Evolutionary conservation across 2,888 invertebrate genomes (phyloP).

Genomic region (Tetanocera ferruginea): DNA sequence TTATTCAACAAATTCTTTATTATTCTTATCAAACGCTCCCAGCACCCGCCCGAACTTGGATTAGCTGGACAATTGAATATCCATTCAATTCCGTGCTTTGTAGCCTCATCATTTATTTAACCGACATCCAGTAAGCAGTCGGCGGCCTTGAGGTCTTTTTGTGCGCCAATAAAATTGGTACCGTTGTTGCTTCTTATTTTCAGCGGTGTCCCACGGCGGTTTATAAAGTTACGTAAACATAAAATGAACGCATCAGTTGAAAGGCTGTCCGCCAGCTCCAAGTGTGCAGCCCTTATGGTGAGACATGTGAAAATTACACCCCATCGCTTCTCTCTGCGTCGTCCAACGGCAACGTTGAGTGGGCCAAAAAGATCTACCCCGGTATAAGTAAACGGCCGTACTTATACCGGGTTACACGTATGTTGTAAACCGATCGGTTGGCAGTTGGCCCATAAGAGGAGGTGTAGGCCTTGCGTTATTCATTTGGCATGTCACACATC

Average conservation of each 20-base stretch:
- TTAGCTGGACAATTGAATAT: too few species aligned
- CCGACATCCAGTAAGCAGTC: slow-evolving; percentile 11
- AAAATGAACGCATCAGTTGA: slow-evolving; percentile 42
- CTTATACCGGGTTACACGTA: too few species aligned
- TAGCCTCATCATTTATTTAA: slow-evolving; percentile 11
- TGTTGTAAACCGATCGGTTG: slow-evolving; percentile 39
- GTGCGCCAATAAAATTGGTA: slow-evolving; percentile 40
- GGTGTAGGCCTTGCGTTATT: slow-evolving; percentile 31
- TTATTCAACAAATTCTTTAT: slow-evolving; percentile 36
- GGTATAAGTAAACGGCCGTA: slow-evolving; percentile 42
- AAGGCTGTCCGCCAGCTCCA: slow-evolving; percentile 35
- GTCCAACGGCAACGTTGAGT: too few species aligned
- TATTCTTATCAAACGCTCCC: slow-evolving; percentile 45
- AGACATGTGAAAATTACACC: slow-evolving; percentile 38
- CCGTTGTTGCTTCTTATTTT: slow-evolving; percentile 34
- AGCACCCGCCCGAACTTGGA: slow-evolving; percentile 50
- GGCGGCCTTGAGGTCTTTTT: slow-evolving; percentile 25
- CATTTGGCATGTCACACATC: slow-evolving; percentile 26
- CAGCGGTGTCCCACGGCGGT: slow-evolving; percentile 22
- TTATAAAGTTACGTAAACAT: slow-evolving; percentile 38
- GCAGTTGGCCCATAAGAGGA: slow-evolving; percentile 41
- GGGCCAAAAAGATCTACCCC: slow-evolving; percentile 37
- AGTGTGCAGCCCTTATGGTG: slow-evolving; percentile 31
- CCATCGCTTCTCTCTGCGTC: slow-evolving; percentile 43
- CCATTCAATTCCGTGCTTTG: slow-evolving; percentile 27